Evolutionary conservation across 2,888 invertebrate genomes (phyloP), one percentile per base, ranked within the genome.

Genomic region (Nebria brevicollis): DNA sequence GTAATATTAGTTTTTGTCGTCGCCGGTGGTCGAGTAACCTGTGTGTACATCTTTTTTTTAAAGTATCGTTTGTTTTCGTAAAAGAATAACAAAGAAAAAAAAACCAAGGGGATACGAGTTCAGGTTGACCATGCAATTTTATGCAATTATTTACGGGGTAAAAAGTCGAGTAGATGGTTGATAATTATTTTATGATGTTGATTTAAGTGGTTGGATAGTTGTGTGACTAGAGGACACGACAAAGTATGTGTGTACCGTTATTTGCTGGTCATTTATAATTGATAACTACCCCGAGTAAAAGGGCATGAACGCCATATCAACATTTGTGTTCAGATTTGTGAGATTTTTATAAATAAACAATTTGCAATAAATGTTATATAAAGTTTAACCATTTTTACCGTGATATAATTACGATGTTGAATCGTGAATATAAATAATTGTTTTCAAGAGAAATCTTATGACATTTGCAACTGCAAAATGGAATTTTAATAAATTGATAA

Each of bases 151-250:
- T 74, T 25, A 42, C 43, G 74, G 41, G 74, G 65, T 68, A 34
- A 78, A 79, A 79, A 78, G 65, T 64, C 66, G 78, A 15, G 65
- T 72, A 77, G 77, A 25, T 68, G 72, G 64, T 68, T 77, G 77
- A 77, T 77, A 78, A 78, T 78, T 78, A 78, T 73, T 78, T 78
- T 78, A 78, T 78, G 78, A 78, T 78, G 78, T 72, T 72, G 78
- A 72, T 78, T 78, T 78, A 78, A 78, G 78, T 78, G 73, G 70
- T 26, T 70, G 70, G 54, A 54, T 54, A 54, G 54, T 54, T 54
- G 54, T 54, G 54, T 54, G 54, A 13, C 54, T 54, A 54, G 13
- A 54, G 43, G 54, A 54, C 54, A 54, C 8, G 54, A 7, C 5
- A 5, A 34, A 34, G 34, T 54, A 54, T 54, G 54, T 54, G 54